Evolutionary conservation across 2,797 vertebrate species (phyloP).

Genomic region (Myiothlypis chrysogaster): DNA sequence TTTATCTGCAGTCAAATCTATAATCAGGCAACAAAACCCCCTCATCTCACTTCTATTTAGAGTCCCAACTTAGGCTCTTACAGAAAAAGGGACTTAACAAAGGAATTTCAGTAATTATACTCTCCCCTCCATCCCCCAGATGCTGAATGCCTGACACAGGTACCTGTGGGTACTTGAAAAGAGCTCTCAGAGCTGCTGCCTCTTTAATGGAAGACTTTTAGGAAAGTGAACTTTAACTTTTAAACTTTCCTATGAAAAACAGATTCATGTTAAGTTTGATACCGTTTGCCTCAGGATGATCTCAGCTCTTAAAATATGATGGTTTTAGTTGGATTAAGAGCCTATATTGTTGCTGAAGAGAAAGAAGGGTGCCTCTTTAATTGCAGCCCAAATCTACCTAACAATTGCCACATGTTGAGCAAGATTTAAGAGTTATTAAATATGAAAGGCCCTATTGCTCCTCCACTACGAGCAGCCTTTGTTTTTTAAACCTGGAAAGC

Average conservation of each 20-base stretch:
- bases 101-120: constrained; percentile 57
- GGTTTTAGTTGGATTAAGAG: constrained; percentile 76
- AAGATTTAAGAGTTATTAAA: constrained; percentile 78
- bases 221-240: constrained; percentile 55
- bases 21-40: constrained; percentile 36
- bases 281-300: constrained; percentile 72
- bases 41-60: constrained; percentile 8
- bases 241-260: constrained; percentile 52
- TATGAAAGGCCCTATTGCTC: constrained; percentile 70
- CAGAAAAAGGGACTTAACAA: constrained; percentile 32
- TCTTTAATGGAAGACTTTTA: constrained; percentile 51
- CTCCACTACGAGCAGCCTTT: constrained; percentile 54
- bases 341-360: constrained; percentile 69
- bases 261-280: constrained; percentile 68
- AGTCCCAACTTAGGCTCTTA: not conserved
- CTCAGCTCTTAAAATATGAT: constrained; percentile 76
- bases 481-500: constrained; percentile 68
- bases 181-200: not conserved
- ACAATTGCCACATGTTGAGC: constrained; percentile 81
- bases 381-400: constrained; percentile 79
- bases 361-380: constrained; percentile 74
- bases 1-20: constrained; percentile 36
- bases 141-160: constrained; percentile 15
- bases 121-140: constrained; percentile 16
- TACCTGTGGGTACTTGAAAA: constrained; percentile 51